Base-by-base conservation (phyloP, 2,888 invertebrate genomes). In the Ophion ventricosus region DNA sequence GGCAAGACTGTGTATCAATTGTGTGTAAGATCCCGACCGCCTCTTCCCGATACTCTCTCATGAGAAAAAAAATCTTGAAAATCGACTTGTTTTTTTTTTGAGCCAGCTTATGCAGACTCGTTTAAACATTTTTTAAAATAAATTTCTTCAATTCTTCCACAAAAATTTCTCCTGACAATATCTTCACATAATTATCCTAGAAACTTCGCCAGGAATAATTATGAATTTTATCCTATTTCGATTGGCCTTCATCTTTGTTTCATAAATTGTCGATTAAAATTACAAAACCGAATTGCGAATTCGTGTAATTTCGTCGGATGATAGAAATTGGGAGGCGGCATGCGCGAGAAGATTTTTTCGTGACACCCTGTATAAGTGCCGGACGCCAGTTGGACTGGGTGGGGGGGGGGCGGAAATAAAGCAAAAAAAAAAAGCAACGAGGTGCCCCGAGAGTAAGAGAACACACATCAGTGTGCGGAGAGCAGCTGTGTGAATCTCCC, bases 401-500 rank as follows among this genome's bases (percentile, higher is more conserved):
- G 59, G 17, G 76, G 78, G 67, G 64, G 40, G 43, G 63, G 76
- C 17, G 72, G 49, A 64, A 40, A 66, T 43, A 35, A 69, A 74
- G 66, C n/a, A 35, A 26, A 63, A 25, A 64, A 63, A 63, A 82
- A 73, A 75, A 70, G 29, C 23, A 57, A 56, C 78, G 61, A 66
- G 43, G 83, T 70, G 43, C 78, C 43, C 80, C 84, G 80, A 86
- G 84, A 69, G 80, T 76, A 61, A 56, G 61, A 87, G 87, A 43
- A 26, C 87, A 84, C 82, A 85, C 87, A 88, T 86, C 87, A 80
- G 85, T 35, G 72, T 64, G 57, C 83, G 85, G 85, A 88, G 85
- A 90, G 90, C 90, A 91, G 91, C 90, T 91, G 91, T 86, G 89
- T 82, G 85, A 86, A 87, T 79, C 64, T 72, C 72, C 72, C 87